Base-by-base conservation (phyloP, 2,797 vertebrate species). In the Phrynocephalus forsythii region DNA sequence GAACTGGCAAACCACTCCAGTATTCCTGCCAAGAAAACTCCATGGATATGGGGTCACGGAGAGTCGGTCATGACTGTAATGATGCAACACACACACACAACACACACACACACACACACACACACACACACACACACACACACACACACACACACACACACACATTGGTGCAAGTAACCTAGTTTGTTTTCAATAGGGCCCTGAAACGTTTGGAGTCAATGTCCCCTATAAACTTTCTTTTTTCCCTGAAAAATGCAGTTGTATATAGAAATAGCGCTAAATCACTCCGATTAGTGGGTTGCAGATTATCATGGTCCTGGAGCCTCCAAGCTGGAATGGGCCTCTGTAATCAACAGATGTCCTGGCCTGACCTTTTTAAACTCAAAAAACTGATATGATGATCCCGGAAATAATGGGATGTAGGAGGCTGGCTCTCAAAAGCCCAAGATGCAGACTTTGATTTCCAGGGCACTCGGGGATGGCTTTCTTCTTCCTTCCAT, bases 401-500 rank as follows among this genome's bases (percentile, higher is more conserved):
- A 8, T 16, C 3, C 6, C 73, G 83, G 56, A 50, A 30, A 71
- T 0, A 0, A 68, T 24, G 86, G 52, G 24, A 76, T 84, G 11
- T 8, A 5, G 28, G 26, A 5, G 28, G 26, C 15, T 22, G 15
- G 10, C 60, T 30, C 82, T 26, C 1, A 79, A 22, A 87, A 60
- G 8, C 30, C 7, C 10, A 91, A 3, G 20, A 26, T 33, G 66
- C 20, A 71, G 56, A 10, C 15, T 52, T 60, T 66, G 71, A 26
- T 63, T 38, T 48, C 52, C 63, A 50, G 38, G 26, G 30, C 24
- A 50, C 30, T 67, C 28, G 71, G 11, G 30, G 26, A 11, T 30
- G 3, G 48, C 0, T 71, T 91, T 90, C 72, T 66, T 85, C 22
- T 63, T 83, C 83, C 68, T 67, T 92, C 60, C 5, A 18, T 16